A percentile compares a stretch with the other conserved stretches of the same genome.
phyloP scores from a whole-genome alignment of 2,888 invertebrate genomes.

The Amiota communis region DNA sequence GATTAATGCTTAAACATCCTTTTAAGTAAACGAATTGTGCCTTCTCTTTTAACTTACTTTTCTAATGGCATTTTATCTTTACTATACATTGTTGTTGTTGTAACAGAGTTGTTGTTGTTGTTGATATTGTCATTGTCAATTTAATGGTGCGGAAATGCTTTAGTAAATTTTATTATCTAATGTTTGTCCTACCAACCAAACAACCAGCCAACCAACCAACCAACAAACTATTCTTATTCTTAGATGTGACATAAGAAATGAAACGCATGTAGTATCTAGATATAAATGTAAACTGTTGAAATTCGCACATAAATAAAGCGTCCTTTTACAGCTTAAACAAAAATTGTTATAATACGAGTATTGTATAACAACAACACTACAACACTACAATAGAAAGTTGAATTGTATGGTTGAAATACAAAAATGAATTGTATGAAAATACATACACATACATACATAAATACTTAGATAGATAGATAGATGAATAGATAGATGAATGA shows the following conservation, averaged over 20 bases:
- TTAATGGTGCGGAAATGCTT: slow-evolving; percentile 67
- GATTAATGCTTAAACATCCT: too few relatives aligned
- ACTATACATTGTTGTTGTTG: too few relatives aligned
- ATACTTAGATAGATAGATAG: background rate
- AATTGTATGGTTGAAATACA: background rate
- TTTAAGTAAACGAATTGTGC: too few relatives aligned
- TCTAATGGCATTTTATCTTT: too few relatives aligned
- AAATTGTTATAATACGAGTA: background rate
- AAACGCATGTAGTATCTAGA: background rate
- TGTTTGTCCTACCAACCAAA: background rate
- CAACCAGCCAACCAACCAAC: background rate
- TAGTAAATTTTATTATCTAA: slow-evolving; percentile 42
- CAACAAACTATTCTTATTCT: too few relatives aligned
- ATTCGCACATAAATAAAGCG: slow-evolving; percentile 17
- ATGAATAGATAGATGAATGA: too few relatives aligned
- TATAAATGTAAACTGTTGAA: slow-evolving; percentile 1
- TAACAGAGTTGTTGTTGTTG: too few relatives aligned
- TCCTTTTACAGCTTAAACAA: background rate
- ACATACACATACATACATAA: slow-evolving; percentile 35
- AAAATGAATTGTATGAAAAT: background rate
- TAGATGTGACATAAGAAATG: background rate
- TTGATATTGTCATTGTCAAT: slow-evolving; percentile 59
- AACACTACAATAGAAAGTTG: too few relatives aligned
- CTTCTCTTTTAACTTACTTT: too few relatives aligned
- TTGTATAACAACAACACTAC: background rate